phyloP scores from a whole-genome alignment of 1,140 invertebrate genomes.

The Drosophila tani region DNA sequence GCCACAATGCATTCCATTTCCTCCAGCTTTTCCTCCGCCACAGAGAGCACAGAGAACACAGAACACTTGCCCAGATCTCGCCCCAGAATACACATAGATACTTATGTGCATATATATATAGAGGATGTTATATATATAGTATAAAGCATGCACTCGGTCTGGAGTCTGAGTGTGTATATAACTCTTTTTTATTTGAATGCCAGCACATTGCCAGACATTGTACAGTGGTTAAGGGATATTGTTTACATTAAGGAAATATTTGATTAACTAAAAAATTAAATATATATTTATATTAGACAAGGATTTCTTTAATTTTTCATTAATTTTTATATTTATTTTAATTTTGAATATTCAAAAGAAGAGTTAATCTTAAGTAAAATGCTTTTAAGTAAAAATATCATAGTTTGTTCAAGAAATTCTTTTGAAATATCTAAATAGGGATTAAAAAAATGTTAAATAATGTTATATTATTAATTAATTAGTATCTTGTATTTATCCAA shows the following conservation, averaged over 20 bases:
- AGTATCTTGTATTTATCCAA: not conserved
- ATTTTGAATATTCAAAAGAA: no score
- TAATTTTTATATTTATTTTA: no score
- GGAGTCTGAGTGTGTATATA: slow-evolving; percentile 63
- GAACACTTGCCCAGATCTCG: slow-evolving; percentile 5
- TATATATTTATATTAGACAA: no score
- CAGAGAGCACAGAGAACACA: slow-evolving; percentile 6
- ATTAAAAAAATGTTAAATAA: no score
- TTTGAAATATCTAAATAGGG: no score
- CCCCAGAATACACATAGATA: not conserved
- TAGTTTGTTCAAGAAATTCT: no score
- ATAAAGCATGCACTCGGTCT: slow-evolving; percentile 62
- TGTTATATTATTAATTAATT: not conserved
- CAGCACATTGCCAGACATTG: slow-evolving; percentile 35
- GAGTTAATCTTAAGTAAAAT: no score
- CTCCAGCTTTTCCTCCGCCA: slow-evolving; percentile 11
- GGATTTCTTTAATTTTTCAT: no score
- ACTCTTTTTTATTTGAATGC: slow-evolving; percentile 76
- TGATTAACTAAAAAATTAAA: not conserved
- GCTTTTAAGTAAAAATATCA: no score
- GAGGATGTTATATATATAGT: slow-evolving; percentile 20
- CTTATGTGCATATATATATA: slow-evolving; percentile 23
- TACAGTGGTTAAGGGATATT: slow-evolving; percentile 9
- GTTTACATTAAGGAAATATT: no score
- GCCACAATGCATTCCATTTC: slow-evolving; percentile 57